Evolutionary conservation across 2,797 vertebrate genomes (phyloP).

Genomic region (Acomys russatus): DNA sequence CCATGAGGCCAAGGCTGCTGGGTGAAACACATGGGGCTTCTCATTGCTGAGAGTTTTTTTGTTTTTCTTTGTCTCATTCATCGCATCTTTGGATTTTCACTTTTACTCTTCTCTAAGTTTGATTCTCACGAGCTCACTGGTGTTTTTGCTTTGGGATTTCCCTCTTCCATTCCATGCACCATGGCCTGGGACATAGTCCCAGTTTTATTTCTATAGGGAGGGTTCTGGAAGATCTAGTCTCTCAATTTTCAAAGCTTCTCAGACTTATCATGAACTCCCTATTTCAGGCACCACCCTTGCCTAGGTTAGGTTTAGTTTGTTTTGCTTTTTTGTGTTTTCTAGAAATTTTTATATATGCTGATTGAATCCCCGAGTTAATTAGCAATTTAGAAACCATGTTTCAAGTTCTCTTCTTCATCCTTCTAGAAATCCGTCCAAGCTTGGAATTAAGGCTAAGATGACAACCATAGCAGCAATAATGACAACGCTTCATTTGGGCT

Average conservation of each 20-base stretch:
- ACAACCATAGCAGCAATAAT: not conserved
- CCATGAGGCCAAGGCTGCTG: too few relatives aligned
- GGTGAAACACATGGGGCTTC: accelerated
- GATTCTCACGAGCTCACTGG: not conserved
- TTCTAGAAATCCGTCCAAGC: not conserved
- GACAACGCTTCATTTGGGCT: not conserved
- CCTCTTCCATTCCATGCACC: not conserved
- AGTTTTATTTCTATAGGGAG: not conserved
- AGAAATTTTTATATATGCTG: not conserved
- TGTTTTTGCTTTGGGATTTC: not conserved
- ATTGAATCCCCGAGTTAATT: not conserved
- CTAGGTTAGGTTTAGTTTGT: not conserved
- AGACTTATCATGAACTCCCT: not conserved
- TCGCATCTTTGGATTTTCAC: not conserved
- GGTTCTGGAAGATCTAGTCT: too few relatives aligned
- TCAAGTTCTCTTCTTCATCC: not conserved
- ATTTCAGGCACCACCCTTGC: too few relatives aligned
- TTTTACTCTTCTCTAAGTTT: not conserved
- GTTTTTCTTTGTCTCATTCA: too few relatives aligned
- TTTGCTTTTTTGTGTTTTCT: not conserved
- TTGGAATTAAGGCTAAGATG: not conserved
- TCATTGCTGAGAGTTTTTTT: not conserved
- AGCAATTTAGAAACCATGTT: not conserved
- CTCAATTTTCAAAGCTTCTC: not conserved
- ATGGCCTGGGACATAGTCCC: not conserved